Base-by-base conservation (phyloP, 1,140 invertebrate genomes). In the Wasmannia auropunctata region DNA sequence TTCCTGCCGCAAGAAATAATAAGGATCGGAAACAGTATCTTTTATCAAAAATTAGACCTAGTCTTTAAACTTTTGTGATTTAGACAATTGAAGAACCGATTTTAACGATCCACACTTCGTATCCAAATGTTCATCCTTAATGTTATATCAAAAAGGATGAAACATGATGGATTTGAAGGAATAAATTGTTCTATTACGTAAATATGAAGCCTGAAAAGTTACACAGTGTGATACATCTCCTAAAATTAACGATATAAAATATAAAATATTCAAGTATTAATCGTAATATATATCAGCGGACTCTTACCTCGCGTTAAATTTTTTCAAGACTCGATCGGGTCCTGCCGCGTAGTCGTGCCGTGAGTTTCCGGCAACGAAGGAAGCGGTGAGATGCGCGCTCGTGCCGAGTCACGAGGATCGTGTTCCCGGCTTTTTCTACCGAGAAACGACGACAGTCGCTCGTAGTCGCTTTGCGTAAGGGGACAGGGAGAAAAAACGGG, bases 371-470 rank as follows among this genome's bases (percentile, higher is more conserved):
- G 31, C 14, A 19, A 60, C 25, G 54, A 34, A 46, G 56, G 54
- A 84, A 83, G 7, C 25, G 46, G 10, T 22, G 10, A 56, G 14
- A 40, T 65, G 60, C 25, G 28, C 19, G 37, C 80, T 76, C 70
- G 56, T 28, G 60, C 56, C 86, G 11, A 88, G 86, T 88, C 86
- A 87, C 85, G 77, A 74, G 58, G 31, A 74, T 70, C 67, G 54
- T 74, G 63, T 87, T 85, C 34, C 11, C 40, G n/a, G 16, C 8
- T 89, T 74, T 90, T 87, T 87, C 54, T 31, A 8, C 19, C 40
- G 40, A 11, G 34, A 3, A n/a, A 81, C 58, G 54, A 54, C 81
- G 43, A 69, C 54, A 51, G 5, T 14, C 10, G n/a, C n/a, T 46
- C 11, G 25, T 25, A 31, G 31, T 43, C 6, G 22, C 4, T 25